Evolutionary conservation across 1,140 invertebrate genomes (phyloP), one percentile per base, ranked within the genome.

Genomic region (Maniola jurtina): DNA sequence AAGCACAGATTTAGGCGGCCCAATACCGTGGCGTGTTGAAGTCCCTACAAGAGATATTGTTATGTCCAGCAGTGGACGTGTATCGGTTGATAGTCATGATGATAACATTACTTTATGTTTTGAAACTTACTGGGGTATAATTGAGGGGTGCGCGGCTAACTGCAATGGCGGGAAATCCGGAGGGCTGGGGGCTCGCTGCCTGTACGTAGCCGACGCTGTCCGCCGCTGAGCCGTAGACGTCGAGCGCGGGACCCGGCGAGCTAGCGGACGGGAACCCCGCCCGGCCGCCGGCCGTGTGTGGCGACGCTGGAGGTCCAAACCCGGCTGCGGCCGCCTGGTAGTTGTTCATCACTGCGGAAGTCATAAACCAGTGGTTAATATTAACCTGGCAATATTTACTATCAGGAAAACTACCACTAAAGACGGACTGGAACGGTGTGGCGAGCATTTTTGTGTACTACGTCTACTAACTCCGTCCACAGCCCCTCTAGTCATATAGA

Each of bases 151-250:
- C 95, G 85, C 95, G 95, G 93, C 96, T 96, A 77, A 97, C 96
- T 76, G 96, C 96, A 87, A 97, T 97, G 75, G 95, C 95, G 79
- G 96, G 96, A 91, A 98, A 97, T 78, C 95, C 95, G 80, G 95
- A 96, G 76, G 96, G 97, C 90, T 98, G 97, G 73, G 97, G 97
- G 91, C 96, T 97, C 80, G 96, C 96, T 74, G 97, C 96, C 91
- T 97, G 97, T 81, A 97, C 96, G 88, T 98, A 98, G 84, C 96
- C 96, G 58, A 97, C 96, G 89, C 95, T 94, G 87, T 97, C 95
- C 85, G 95, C 95, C 58, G 94, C 95, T 78, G 95, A 95, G 91
- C 94, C 96, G 92, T 97, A 97, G 92, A 98, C 96, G 87, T 98
- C 97, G 77, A 98, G 96, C 79, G 94, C 93, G 3, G 95, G 95